Base-by-base conservation (phyloP, 2,113 vertebrate genomes). In the Vulpes vulpes region DNA sequence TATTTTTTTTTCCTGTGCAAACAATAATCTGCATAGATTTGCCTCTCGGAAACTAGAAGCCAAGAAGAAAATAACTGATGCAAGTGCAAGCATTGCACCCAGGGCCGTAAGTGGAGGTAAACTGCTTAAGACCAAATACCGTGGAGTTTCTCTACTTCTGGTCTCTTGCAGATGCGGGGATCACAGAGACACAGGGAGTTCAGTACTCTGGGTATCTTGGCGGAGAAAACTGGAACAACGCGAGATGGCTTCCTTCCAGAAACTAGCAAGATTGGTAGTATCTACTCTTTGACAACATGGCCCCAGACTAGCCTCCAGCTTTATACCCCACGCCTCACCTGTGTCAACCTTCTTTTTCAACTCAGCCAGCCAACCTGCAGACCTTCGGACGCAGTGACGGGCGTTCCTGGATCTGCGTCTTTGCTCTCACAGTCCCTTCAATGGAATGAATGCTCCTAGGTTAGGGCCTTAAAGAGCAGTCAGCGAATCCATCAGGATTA, bases 51-150 rank as follows among this genome's bases (percentile, higher is more conserved):
- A 82, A 69, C 16, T 22, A 7, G 15, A 78, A 93, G 11, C 11
- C 91, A 91, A 85, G 73, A 91, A 91, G 67, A 82, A 81, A 92
- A 83, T 79, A 53, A 92, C 80, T 80, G 59, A 95, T 74, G 57
- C 5, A 64, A 82, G 19, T 35, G 2, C 22, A 60, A 76, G 17
- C n/a, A 32, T 27, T 93, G 27, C 55, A 59, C 25, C 4, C n/a
- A 86, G 38, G 57, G 16, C 38, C 62, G 60, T 73, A 57, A 51
- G 82, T 17, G 30, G 43, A 43, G 43, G 59, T 23, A 73, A 93
- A 65, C 15, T 35, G 5, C 22, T 91, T 85, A 91, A 32, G 23
- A 53, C 11, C n/a, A 51, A 89, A 27, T 19, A 35, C 15, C 20
- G 14, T 1, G 51, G 49, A 64, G 59, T 87, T 93, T 91, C 22